Conservation (phyloP, 1,140 invertebrate species). For the Cherax quadricarinatus region DNA sequence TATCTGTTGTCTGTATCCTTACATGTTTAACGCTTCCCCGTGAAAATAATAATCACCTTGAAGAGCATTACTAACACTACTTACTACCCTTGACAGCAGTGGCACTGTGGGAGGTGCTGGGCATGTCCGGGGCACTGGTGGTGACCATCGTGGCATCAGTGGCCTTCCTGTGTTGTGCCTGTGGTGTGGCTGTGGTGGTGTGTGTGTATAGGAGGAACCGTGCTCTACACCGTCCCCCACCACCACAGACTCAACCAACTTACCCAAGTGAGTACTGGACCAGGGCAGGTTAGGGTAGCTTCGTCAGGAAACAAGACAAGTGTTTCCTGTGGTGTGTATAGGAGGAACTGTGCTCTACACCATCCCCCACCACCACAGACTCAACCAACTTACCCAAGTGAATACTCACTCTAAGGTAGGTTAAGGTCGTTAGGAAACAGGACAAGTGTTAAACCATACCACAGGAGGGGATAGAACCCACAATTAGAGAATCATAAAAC, state of each 20-base stretch:
- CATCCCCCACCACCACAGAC: constrained; percentile 22
- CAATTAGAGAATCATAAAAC: too few species aligned
- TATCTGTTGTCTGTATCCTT: too few species aligned
- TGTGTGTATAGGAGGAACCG: constrained; percentile 84
- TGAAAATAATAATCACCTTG: too few species aligned
- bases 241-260: constrained; percentile 33
- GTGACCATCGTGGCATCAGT: constrained; percentile 83
- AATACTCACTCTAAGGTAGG: too few species aligned
- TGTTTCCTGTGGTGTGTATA: constrained; percentile 77
- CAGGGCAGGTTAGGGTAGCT: too few species aligned
- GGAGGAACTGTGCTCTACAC: constrained; percentile 84
- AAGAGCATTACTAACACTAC: too few species aligned
- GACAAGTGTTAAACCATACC: too few species aligned
- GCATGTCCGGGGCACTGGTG: constrained; percentile 86
- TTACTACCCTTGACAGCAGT: constrained; percentile 67
- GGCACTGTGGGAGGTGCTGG: constrained; percentile 86
- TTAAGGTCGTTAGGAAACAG: too few species aligned
- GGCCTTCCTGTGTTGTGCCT: constrained; percentile 78
- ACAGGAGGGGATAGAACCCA: too few species aligned
- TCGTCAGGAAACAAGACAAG: too few species aligned
- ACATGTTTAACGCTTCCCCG: too few species aligned
- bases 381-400: constrained; percentile 46
- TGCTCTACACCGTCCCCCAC: constrained; percentile 75
- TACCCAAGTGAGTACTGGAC: constrained; percentile 45
- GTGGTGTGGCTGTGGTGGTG: constrained; percentile 82